phyloP scores from a whole-genome alignment of 2,113 vertebrate species.

The Corythornis madagascariensis region DNA sequence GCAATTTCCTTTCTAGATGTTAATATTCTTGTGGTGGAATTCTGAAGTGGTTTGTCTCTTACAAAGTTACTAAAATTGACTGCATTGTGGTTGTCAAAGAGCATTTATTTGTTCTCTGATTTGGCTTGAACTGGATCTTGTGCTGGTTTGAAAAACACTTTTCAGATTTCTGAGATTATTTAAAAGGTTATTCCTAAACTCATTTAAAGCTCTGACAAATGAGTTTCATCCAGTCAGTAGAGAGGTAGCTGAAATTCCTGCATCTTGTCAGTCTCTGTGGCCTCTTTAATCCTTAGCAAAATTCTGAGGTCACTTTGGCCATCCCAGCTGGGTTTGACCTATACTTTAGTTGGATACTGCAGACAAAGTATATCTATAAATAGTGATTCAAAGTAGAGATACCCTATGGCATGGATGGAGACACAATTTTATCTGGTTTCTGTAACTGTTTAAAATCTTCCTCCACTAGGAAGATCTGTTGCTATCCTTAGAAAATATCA shows the following conservation, averaged over 20 bases:
- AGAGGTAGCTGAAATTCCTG: neutral
- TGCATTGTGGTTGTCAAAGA: neutral
- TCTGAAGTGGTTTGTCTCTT: neutral
- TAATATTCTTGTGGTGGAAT: neutral
- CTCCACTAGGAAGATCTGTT: neutral
- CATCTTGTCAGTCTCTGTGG: neutral
- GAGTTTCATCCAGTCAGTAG: neutral
- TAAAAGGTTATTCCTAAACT: neutral
- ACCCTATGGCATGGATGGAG: neutral
- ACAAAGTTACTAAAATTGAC: neutral
- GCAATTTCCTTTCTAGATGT: neutral
- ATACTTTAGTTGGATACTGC: neutral
- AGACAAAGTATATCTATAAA: neutral
- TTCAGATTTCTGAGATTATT: neutral
- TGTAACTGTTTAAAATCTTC: neutral
- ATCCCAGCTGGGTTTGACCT: neutral
- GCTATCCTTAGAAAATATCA: neutral
- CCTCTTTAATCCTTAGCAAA: neutral
- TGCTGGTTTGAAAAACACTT: neutral
- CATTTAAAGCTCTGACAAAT: neutral
- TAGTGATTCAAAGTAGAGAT: neutral
- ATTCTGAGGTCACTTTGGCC: neutral
- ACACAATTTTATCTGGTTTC: neutral
- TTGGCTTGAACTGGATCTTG: neutral
- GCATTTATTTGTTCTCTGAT: neutral